phyloP scores from a whole-genome alignment of 2,888 invertebrate species.

The Amphimallon solstitiale region DNA sequence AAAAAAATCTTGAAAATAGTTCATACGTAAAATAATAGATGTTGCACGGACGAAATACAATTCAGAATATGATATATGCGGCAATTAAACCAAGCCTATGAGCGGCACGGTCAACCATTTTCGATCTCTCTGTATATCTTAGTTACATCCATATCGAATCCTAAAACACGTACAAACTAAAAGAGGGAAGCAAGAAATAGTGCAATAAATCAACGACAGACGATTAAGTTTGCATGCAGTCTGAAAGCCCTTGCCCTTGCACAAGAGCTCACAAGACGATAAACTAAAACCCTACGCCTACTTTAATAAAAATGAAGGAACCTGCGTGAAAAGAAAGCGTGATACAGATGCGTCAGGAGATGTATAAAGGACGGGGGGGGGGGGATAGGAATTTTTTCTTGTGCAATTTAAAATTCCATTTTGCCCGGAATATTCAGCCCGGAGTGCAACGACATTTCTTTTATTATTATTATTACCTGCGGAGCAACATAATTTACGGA shows the following conservation, averaged over 20 bases:
- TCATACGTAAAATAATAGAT: too few species aligned
- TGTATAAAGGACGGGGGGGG: not conserved
- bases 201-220: constrained; percentile 18
- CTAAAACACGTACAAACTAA: too few species aligned
- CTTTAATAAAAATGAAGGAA: constrained; percentile 9
- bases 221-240: constrained; percentile 24
- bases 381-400: constrained; percentile 3
- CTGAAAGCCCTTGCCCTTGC: not conserved
- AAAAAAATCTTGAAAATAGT: too few species aligned
- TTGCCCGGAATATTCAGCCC: constrained; percentile 8
- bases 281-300: not conserved
- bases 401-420: constrained; percentile 29
- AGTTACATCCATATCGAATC: too few species aligned
- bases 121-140: too few species aligned
- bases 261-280: constrained; percentile 7
- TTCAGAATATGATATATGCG: too few species aligned
- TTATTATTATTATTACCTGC: constrained; percentile 1
- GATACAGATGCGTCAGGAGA: not conserved
- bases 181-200: too few species aligned
- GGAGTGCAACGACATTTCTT: constrained; percentile 14
- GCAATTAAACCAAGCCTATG: too few species aligned
- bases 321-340: constrained; percentile 14
- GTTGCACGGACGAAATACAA: too few species aligned
- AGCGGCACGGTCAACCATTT: too few species aligned
- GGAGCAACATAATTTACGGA: constrained; percentile 19